Evolutionary conservation across 2,888 invertebrate genomes (phyloP).

Genomic region (Operophtera brumata): DNA sequence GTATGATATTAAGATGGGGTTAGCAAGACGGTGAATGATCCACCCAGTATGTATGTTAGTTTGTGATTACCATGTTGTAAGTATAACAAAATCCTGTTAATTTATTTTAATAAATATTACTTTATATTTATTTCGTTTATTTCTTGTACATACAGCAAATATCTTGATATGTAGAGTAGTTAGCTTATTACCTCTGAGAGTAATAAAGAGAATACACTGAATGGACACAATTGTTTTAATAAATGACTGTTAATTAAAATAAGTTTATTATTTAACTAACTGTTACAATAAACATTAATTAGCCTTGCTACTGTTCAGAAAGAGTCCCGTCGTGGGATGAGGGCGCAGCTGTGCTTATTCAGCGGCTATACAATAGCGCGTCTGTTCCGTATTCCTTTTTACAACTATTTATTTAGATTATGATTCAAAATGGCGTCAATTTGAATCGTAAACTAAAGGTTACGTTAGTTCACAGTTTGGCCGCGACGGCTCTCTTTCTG

Average conservation of each 20-base stretch:
- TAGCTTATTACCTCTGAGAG: slow-evolving; percentile 22
- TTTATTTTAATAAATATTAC: slow-evolving; percentile 61
- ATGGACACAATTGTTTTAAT: slow-evolving; percentile 27
- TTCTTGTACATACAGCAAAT: slow-evolving; percentile 34
- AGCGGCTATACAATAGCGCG: too few species aligned
- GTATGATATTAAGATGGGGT: slow-evolving; percentile 27
- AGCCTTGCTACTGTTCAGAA: too few species aligned
- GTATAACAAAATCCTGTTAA: slow-evolving; percentile 50
- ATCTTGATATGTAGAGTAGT: slow-evolving; percentile 30
- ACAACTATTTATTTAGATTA: too few species aligned
- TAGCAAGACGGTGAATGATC: slow-evolving; percentile 35
- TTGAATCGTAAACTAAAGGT: too few species aligned
- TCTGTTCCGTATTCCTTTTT: too few species aligned
- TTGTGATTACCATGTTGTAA: slow-evolving; percentile 51
- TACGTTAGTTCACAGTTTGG: too few species aligned
- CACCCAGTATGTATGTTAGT: slow-evolving; percentile 40
- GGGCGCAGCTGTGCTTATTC: too few species aligned
- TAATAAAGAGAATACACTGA: slow-evolving; percentile 38
- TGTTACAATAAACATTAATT: too few species aligned
- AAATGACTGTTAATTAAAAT: not conserved
- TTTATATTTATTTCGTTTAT: slow-evolving; percentile 41
- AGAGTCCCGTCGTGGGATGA: too few species aligned
- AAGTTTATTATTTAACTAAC: too few species aligned
- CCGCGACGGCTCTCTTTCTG: too few species aligned
- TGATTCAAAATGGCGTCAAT: too few species aligned